Evolutionary conservation across 2,888 invertebrate genomes (phyloP), one percentile per base, ranked within the genome.

Genomic region (Ormyrus rosae): DNA sequence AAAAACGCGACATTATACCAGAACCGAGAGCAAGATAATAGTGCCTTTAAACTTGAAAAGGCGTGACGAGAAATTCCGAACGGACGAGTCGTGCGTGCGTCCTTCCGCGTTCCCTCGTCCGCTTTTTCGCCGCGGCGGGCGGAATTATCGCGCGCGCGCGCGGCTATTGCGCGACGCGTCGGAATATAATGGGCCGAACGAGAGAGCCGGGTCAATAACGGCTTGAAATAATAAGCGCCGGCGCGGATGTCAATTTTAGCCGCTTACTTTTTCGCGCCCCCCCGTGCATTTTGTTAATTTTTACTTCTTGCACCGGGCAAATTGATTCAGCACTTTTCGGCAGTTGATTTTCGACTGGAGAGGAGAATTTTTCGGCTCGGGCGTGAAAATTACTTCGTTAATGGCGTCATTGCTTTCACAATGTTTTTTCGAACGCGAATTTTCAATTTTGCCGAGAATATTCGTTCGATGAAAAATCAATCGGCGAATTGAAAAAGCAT

Each of bases 181-280:
- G 58, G n/a, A 50, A 19, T 19, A 19, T 71, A 71, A 75, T 53
- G 46, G 58, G 60, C n/a, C n/a, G 48, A 48, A 19, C 2, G 19
- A 19, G 19, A 19, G 19, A 19, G 19, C n/a, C 19, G 53, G 65
- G 55, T 67, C 67, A 60, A 78, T 78, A 64, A 58, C 64, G 65
- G 45, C 6, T 45, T 60, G 63, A 73, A 79, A 73, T 79, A 79
- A 79, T 69, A 69, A 73, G 50, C 68, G 56, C 34, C 50, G 34
- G 58, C 11, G 46, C 45, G 5, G 11, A 45, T 55, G 53, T 10
- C 10, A 68, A 68, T 72, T 63, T 71, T 58, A 13, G 6, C 5
- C 8, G 5, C 1, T 19, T 19, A 19, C 19, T 51, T 61, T 19
- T 51, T 11, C 48, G 7, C 19, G 19, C 19, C 19, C 19, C 19